A percentile compares a stretch with the other conserved stretches of the same genome.
These are phyloP conservation scores for Hemibagrus wyckioides DNA, from an alignment of 2,113 vertebrate genomes.

Conservation along the genomic window DNA sequence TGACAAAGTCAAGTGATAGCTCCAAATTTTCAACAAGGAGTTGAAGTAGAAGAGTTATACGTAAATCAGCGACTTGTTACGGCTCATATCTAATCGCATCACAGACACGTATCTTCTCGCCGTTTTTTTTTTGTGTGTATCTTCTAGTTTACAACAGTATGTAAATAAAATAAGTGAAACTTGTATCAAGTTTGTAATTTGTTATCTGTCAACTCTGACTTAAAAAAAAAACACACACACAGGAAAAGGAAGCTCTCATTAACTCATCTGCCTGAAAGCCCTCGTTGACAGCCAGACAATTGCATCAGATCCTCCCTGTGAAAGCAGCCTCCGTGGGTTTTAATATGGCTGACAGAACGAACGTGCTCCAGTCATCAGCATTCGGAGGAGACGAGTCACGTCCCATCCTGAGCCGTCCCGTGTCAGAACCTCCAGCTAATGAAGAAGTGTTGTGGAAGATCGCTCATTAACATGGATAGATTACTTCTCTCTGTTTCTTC, in stretches of 20 bases:
- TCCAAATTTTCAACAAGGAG: slow-evolving; percentile 8
- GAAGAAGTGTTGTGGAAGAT: slow-evolving; percentile 58
- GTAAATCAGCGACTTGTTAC: not conserved
- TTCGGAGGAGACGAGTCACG: slow-evolving; percentile 57
- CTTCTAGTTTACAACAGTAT: not conserved
- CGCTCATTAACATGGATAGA: slow-evolving; percentile 58
- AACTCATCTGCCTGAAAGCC: slow-evolving; percentile 21
- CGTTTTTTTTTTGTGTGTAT: not conserved
- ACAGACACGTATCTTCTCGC: not conserved
- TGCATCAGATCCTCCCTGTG: slow-evolving; percentile 46
- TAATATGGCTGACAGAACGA: slow-evolving; percentile 42
- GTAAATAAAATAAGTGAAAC: not conserved
- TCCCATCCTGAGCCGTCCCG: slow-evolving; percentile 57
- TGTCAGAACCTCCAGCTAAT: slow-evolving; percentile 56
- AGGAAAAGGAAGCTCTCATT: slow-evolving; percentile 21
- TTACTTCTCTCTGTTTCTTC: slow-evolving; percentile 52
- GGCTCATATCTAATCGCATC: not conserved
- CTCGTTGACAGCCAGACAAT: slow-evolving; percentile 42
- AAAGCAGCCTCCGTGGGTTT: slow-evolving; percentile 26
- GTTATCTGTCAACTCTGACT: slow-evolving; percentile 11
- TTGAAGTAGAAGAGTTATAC: not conserved
- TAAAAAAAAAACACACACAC: not conserved
- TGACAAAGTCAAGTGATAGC: not conserved
- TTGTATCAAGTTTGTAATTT: slow-evolving; percentile 17
- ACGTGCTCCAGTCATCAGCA: slow-evolving; percentile 24